Percentiles rank a stretch among this genome's conserved stretches.
Evolutionary conservation across 2,797 vertebrate genomes (phyloP).

Genomic region (Nasua narica): DNA sequence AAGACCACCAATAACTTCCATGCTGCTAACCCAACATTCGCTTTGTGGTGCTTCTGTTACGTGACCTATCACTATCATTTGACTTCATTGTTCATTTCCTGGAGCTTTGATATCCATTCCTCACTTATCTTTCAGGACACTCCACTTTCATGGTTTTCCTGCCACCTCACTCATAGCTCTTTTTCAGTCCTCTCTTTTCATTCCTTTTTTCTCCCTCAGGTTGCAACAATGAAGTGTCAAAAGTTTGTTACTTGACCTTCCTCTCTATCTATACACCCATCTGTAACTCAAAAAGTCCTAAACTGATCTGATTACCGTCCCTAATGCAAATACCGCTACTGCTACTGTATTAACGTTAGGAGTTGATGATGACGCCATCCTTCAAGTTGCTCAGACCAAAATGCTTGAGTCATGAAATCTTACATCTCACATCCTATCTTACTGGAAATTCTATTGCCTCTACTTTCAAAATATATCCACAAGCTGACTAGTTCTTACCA

Average conservation of each 20-base stretch:
- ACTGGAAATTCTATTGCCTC: not conserved
- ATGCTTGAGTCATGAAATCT: not conserved
- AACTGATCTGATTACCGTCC: not conserved
- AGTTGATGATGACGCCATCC: not conserved
- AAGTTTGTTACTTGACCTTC: not conserved
- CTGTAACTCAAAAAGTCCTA: not conserved
- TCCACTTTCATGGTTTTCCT: not conserved
- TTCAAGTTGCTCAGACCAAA: not conserved
- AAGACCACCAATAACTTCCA: not conserved
- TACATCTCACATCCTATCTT: not conserved
- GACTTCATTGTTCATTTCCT: not conserved
- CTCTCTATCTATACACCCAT: not conserved
- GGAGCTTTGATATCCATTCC: not conserved
- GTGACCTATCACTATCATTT: not conserved
- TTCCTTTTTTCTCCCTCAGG: not conserved
- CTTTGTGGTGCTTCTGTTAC: not conserved
- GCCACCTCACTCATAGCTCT: not conserved
- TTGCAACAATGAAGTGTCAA: not conserved
- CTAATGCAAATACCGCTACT: not conserved
- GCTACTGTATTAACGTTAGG: not conserved
- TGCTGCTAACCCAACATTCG: not conserved
- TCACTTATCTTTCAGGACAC: not conserved
- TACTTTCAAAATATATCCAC: not conserved
- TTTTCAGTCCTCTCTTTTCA: not conserved
- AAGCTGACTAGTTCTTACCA: not conserved